Conservation (phyloP, 2,888 invertebrate genomes). For the Pristionchus arcanus region DNA sequence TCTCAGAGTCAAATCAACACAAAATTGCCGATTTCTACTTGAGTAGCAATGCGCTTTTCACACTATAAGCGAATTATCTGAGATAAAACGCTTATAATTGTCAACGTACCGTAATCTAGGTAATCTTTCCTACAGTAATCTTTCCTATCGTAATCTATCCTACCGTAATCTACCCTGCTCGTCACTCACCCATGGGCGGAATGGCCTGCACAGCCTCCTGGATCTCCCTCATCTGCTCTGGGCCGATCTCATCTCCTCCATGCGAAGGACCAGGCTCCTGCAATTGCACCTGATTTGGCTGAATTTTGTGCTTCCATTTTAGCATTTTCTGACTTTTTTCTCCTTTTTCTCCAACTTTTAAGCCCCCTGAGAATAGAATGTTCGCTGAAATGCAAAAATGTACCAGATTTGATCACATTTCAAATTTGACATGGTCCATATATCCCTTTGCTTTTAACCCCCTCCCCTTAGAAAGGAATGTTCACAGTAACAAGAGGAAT, state of each 20-base stretch:
- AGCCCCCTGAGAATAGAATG: neutral
- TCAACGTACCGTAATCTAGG: neutral
- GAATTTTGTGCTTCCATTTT: neutral
- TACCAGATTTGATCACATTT: too few species aligned
- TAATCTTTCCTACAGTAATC: neutral
- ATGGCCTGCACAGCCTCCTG: conserved; percentile 42
- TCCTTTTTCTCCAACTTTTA: neutral
- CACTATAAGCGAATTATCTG: too few species aligned
- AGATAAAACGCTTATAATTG: too few species aligned
- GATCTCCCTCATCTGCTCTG: conserved; percentile 33
- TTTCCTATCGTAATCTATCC: neutral
- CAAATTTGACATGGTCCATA: too few species aligned
- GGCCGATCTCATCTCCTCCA: neutral
- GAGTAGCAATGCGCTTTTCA: too few species aligned
- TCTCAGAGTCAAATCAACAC: neutral
- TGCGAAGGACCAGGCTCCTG: conserved; percentile 35
- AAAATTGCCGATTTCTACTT: neutral
- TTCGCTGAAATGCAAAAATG: too few species aligned
- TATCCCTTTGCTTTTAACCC: too few species aligned
- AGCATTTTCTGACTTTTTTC: neutral
- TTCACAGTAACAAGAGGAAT: too few species aligned
- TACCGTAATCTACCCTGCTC: neutral
- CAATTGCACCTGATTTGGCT: neutral
- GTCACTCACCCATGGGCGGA: conserved; percentile 33
- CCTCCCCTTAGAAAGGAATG: too few species aligned